These are phyloP conservation scores for Rhinichthys osculus DNA, from an alignment of 2,797 vertebrate genomes.

Conservation along the genomic window DNA sequence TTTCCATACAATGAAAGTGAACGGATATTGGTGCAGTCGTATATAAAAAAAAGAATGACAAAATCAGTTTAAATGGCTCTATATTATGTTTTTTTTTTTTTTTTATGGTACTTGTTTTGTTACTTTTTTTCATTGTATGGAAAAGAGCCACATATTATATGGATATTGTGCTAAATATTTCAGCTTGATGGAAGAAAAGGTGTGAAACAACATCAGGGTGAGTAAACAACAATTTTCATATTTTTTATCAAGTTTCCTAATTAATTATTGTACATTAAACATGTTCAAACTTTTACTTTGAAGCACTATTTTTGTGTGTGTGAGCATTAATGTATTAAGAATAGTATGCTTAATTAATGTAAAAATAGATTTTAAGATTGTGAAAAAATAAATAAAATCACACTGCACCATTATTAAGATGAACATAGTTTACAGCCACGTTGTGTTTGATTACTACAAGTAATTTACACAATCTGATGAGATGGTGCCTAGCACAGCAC, in stretches of 20 bases:
- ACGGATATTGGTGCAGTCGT: neutral
- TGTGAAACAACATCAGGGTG: neutral
- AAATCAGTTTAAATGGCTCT: neutral
- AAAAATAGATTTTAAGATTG: neutral
- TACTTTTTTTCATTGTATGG: neutral
- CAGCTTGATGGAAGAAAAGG: neutral
- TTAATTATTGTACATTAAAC: neutral
- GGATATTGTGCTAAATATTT: neutral
- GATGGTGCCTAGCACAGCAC: constrained; percentile 30
- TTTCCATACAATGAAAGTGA: neutral
- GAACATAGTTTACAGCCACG: neutral
- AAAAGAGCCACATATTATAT: neutral
- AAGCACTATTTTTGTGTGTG: neutral
- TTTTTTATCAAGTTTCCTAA: neutral
- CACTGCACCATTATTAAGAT: neutral
- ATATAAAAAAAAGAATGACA: neutral
- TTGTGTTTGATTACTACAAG: constrained; percentile 28
- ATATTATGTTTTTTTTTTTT: neutral
- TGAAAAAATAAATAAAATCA: neutral
- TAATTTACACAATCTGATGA: constrained; percentile 56
- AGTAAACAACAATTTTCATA: neutral
- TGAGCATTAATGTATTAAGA: neutral
- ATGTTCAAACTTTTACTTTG: neutral
- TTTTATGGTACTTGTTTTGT: no score
- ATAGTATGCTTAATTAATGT: neutral